These are phyloP conservation scores for Prosapia bicincta DNA, from an alignment of 2,888 invertebrate genomes.

Conservation along the genomic window DNA sequence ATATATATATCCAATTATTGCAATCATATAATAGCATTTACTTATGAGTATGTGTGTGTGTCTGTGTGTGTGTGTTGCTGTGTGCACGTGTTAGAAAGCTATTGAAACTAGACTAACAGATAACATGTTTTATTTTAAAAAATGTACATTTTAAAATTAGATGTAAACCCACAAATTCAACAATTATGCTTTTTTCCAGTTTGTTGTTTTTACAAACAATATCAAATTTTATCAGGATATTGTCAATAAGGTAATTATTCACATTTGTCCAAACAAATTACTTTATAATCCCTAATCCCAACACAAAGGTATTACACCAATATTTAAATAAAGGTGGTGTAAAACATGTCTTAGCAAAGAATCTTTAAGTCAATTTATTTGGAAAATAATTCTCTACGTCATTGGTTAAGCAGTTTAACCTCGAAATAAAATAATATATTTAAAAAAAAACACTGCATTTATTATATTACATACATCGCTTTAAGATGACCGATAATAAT, in stretches of 20 bases:
- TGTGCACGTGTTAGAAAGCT: too few species aligned
- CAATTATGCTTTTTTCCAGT: not conserved
- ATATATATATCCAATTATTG: too few species aligned
- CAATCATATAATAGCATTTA: too few species aligned
- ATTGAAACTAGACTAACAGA: not conserved
- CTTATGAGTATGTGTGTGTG: too few species aligned
- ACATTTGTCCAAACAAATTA: not conserved
- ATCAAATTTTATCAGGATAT: not conserved
- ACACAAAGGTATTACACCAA: not conserved
- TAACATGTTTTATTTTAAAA: not conserved
- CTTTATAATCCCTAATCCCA: not conserved
- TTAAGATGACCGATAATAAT: not conserved
- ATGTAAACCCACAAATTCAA: not conserved
- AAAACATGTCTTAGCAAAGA: not conserved
- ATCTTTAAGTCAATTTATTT: not conserved
- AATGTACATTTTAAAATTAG: not conserved
- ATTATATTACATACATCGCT: not conserved
- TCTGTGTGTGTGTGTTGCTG: too few species aligned
- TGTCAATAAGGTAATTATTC: not conserved
- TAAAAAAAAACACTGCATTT: not conserved
- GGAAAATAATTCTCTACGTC: not conserved
- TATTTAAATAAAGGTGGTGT: not conserved
- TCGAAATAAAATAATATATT: not conserved
- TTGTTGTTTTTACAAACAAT: not conserved
- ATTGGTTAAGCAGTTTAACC: not conserved